phyloP scores from a whole-genome alignment of 2,888 invertebrate genomes.

The Macrosoma leucophasiata region DNA sequence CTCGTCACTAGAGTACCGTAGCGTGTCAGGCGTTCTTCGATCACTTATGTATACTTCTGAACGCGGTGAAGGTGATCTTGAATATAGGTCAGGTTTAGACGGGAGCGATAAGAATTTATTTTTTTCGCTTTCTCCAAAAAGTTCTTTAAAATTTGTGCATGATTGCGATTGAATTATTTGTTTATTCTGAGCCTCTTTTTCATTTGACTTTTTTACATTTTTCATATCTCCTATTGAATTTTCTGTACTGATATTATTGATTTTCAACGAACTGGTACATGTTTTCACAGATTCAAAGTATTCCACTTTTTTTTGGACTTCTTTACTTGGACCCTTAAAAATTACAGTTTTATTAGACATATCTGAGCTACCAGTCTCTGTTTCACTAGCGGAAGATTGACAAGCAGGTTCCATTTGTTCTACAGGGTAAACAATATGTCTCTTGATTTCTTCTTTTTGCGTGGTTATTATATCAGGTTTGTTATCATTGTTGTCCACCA shows the following conservation, averaged over 20 bases:
- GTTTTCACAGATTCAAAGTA: conserved; percentile 84
- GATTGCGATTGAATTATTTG: conserved; percentile 78
- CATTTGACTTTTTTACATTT: conserved; percentile 23
- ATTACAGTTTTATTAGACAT: conserved; percentile 82
- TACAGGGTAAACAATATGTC: conserved; percentile 38
- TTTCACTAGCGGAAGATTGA: conserved; percentile 77
- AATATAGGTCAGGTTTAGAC: conserved; percentile 53
- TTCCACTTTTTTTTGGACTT: conserved; percentile 83
- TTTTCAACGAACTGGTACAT: conserved; percentile 58
- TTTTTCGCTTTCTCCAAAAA: conserved; percentile 85
- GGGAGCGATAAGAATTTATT: conserved; percentile 76
- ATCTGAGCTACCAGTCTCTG: conserved; percentile 84
- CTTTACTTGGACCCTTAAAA: conserved; percentile 75
- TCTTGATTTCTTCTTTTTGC: conserved; percentile 67
- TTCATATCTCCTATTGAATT: conserved; percentile 56
- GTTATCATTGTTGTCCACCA: too few species aligned
- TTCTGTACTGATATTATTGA: conserved; percentile 74
- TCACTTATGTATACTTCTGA: conserved; percentile 64
- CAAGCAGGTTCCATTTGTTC: conserved; percentile 48
- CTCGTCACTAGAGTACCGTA: conserved; percentile 77
- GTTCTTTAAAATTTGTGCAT: conserved; percentile 84
- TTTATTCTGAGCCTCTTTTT: conserved; percentile 37
- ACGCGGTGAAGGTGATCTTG: conserved; percentile 71
- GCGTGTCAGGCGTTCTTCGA: conserved; percentile 70
- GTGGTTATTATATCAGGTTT: conserved; percentile 51